Evolutionary conservation across 2,113 vertebrate genomes (phyloP), one percentile per base, ranked within the genome.

Genomic region (Cricetomys ansorgei): DNA sequence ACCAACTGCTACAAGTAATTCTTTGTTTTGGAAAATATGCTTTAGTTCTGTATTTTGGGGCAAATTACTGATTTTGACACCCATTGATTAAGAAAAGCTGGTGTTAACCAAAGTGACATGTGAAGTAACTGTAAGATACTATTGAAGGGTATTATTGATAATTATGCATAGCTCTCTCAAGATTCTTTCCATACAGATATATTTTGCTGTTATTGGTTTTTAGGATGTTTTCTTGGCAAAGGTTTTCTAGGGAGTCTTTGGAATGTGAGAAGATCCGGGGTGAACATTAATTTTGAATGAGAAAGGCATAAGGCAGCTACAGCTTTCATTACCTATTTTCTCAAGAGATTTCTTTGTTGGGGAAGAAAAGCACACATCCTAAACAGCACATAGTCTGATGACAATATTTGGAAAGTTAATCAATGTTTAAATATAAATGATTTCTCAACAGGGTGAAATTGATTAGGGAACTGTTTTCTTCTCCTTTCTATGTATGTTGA

Each of bases 241-340:
- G 17, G 0, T 0, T 88, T 91, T 34, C 37, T 50, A 64, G n/a
- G 72, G 87, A 87, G 94, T 48, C 96, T 97, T 97, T 31, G 1
- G 62, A 90, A 53, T 1, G 81, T 97, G 98, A 98, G 37, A 43
- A 93, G 97, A 98, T 96, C 97, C 75, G 94, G 80, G 37, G 25
- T n/a, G 0, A 89, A 69, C 96, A 98, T 97, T 96, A 97, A 97
- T 98, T 85, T 98, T 98, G 96, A 95, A 98, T 98, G 96, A 98
- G 94, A 88, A 95, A 29, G 97, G 96, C 96, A 96, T 79, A 69
- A 76, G 94, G 97, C 95, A 55, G 0, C 21, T 1, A 53, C 37
- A 97, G 97, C 96, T 98, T 94, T 96, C 91, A 92, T 97, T 97
- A 86, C 88, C 84, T 83, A 31, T 75, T 97, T 94, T 94, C 94